A percentile compares a stretch with the other conserved stretches of the same genome.
phyloP scores from a whole-genome alignment of 2,797 vertebrate species.

The Enteromius afrohamiltoni region DNA sequence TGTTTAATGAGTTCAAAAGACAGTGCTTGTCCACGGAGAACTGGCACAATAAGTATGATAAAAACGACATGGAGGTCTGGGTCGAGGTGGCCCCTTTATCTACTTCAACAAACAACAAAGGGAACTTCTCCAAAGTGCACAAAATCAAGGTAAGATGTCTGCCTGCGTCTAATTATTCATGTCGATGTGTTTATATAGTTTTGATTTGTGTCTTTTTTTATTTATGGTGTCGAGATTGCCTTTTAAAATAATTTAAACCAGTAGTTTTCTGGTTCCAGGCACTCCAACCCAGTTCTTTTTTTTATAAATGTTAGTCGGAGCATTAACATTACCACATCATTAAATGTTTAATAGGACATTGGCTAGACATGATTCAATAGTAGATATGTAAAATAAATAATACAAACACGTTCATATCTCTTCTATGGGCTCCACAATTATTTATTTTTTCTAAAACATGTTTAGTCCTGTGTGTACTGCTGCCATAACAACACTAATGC shows the following conservation, averaged over 20 bases:
- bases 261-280: background rate
- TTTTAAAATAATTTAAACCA: background rate
- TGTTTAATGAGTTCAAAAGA: slow-evolving; percentile 75
- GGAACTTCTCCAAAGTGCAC: slow-evolving; percentile 69
- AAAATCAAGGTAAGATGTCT: slow-evolving; percentile 77
- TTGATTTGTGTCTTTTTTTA: background rate
- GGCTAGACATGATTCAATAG: background rate
- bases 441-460: background rate
- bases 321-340: background rate
- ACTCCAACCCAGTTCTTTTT: background rate
- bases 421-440: background rate
- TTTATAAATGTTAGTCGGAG: background rate
- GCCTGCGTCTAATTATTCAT: background rate
- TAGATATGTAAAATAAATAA: too few relatives aligned
- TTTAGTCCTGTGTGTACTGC: background rate
- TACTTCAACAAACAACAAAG: slow-evolving; percentile 51
- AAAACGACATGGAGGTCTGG: slow-evolving; percentile 77
- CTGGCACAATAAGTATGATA: slow-evolving; percentile 77
- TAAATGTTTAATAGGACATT: background rate
- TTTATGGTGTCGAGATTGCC: background rate
- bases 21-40: slow-evolving; percentile 75
- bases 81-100: slow-evolving; percentile 65
- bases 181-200: background rate
- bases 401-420: background rate
- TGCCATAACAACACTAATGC: slow-evolving; percentile 11